phyloP scores from a whole-genome alignment of 2,888 invertebrate species.

The Tenthredo amoena region DNA sequence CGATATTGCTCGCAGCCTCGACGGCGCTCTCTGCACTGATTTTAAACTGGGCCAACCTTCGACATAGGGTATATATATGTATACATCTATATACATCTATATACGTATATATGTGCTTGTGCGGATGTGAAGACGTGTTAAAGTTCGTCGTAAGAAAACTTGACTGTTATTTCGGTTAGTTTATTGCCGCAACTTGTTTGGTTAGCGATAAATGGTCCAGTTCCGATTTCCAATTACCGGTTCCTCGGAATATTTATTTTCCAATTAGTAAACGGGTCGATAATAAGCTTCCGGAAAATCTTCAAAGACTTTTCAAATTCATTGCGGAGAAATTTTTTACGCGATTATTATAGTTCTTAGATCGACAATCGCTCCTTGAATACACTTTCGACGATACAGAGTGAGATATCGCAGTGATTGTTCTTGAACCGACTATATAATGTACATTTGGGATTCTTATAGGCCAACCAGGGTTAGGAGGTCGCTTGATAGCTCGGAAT shows the following conservation, averaged over 20 bases:
- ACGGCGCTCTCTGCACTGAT: conserved; percentile 24
- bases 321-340: background rate
- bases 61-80: background rate
- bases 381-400: background rate
- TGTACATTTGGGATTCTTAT: background rate
- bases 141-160: background rate
- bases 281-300: background rate
- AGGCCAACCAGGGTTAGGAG: background rate
- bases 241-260: background rate
- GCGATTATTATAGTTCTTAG: background rate
- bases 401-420: background rate
- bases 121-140: background rate
- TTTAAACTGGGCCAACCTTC: conserved; percentile 19
- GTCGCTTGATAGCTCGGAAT: conserved; percentile 7
- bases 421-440: background rate
- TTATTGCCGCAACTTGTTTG: background rate
- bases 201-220: background rate
- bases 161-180: background rate
- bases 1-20: conserved; percentile 26
- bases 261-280: background rate
- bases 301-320: background rate
- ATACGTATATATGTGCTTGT: background rate
- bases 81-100: background rate
- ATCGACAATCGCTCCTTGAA: background rate
- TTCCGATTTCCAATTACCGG: background rate